Conservation (phyloP, 2,888 invertebrate genomes). For the Lepidochrysops patricia region DNA sequence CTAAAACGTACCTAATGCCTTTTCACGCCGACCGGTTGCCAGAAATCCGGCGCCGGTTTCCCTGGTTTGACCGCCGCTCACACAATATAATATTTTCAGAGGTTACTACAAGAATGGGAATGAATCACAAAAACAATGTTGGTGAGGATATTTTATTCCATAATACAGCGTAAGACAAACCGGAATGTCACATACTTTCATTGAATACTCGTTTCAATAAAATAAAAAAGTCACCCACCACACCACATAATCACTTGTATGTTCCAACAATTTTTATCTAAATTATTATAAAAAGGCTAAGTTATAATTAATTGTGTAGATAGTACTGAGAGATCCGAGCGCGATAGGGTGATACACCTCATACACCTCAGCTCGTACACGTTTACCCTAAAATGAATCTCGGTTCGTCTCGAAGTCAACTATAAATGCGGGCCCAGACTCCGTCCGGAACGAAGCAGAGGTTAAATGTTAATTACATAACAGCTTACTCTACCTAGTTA, state of each 20-base stretch:
- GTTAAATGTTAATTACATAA: slow-evolving; percentile 63
- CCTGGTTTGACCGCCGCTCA: no score
- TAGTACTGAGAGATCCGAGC: slow-evolving; percentile 63
- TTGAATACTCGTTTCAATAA: slow-evolving; percentile 56
- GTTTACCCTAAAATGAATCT: slow-evolving; percentile 68
- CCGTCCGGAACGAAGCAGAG: slow-evolving; percentile 44
- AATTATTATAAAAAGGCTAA: slow-evolving; percentile 74
- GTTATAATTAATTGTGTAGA: slow-evolving; percentile 72
- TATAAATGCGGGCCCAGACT: slow-evolving; percentile 65
- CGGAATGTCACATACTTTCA: slow-evolving; percentile 72
- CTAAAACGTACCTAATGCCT: no score
- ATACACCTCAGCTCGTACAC: slow-evolving; percentile 64
- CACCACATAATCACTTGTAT: slow-evolving; percentile 57
- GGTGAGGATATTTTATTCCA: slow-evolving; percentile 75
- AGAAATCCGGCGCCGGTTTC: no score
- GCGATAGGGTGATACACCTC: slow-evolving; percentile 50
- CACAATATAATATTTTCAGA: neutral
- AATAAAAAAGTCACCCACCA: slow-evolving; percentile 62
- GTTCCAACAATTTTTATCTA: slow-evolving; percentile 66
- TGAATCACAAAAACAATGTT: slow-evolving; percentile 46
- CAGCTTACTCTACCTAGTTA: slow-evolving; percentile 72
- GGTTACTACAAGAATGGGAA: neutral
- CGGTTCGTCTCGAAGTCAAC: slow-evolving; percentile 61
- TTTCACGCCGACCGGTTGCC: no score
- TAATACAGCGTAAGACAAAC: slow-evolving; percentile 75